Evolutionary conservation across 92 coral and sea anemone genomes (phyloP), one percentile per base, ranked within the genome.

Genomic region (Phymanthus crucifer): DNA sequence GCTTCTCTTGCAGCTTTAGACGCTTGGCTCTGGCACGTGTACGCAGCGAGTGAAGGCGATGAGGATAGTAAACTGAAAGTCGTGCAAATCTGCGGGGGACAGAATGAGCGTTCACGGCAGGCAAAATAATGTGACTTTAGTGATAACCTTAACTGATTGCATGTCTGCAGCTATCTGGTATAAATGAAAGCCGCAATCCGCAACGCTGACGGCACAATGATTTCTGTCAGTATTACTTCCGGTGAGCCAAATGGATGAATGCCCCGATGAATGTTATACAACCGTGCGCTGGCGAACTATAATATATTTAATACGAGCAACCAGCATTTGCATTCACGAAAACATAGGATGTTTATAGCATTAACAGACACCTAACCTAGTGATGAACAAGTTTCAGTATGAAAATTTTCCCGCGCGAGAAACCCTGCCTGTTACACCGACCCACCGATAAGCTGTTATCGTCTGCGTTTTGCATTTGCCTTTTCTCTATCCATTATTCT

Each of bases 31-130:
- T 18, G 26, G 4, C 68, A 61, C 35, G 34, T 61, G 68, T 24
- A 11, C n/a, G n/a, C 2, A 29, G 18, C 13, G 68, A 61, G 14
- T 61, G 68, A 27, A 5, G 36, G 29, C 36, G 32, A 61, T 0
- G 19, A 61, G 33, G 5, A 12, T 2, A 9, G 0, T 43, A 10
- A 24, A 24, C 68, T 34, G 9, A 61, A 27, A 27, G 68, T 61
- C 68, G 34, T 61, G 32, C 68, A 11, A 61, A 61, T 61, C 68
- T 61, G 68, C 36, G 68, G 34, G 68, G 68, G 68, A 61, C 68
- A 61, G 29, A 61, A 29, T 24, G 26, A 27, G 32, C 68, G 68
- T 27, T 23, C 36, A 61, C 12, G 68, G 29, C 34, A 61, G 33
- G 68, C 26, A 24, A 29, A 61, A 61, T 61, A 29, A 27, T 61